These are phyloP conservation scores for Nibea albiflora DNA, from an alignment of 2,113 vertebrate species.

Conservation along the genomic window DNA sequence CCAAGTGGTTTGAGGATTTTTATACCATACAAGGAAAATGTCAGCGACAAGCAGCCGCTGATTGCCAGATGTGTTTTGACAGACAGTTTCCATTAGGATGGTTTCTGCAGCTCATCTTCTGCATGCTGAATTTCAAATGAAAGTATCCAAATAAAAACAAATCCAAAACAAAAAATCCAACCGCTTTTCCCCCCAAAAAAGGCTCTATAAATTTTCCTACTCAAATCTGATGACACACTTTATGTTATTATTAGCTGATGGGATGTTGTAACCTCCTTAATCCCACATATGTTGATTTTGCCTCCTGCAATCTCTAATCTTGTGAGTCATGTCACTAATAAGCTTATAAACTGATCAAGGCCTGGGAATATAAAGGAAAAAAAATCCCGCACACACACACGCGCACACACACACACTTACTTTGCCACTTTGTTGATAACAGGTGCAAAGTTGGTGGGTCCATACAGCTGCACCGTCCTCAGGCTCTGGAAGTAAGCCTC, in stretches of 20 bases:
- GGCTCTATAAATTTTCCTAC: neutral
- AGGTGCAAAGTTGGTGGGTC: conserved; percentile 94
- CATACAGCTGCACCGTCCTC: conserved; percentile 92
- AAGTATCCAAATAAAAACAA: neutral
- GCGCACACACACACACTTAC: conserved; percentile 79
- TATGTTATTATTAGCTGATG: conserved; percentile 9
- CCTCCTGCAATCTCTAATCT: conserved; percentile 25
- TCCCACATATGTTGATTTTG: neutral
- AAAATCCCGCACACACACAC: neutral
- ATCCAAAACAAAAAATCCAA: neutral
- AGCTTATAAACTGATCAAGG: neutral
- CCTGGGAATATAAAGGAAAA: no score
- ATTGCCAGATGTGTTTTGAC: neutral
- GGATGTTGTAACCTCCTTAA: conserved; percentile 20
- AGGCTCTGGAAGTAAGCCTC: conserved; percentile 95
- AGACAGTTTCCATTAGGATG: neutral
- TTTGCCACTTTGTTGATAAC: conserved; percentile 96
- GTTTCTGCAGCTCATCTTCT: neutral
- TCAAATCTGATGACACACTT: conserved; percentile 5
- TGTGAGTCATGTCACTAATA: conserved; percentile 27
- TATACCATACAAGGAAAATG: neutral
- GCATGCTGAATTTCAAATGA: neutral
- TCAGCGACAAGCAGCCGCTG: neutral
- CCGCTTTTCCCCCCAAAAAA: neutral
- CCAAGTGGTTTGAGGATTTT: neutral